phyloP scores from a whole-genome alignment of 1,140 invertebrate genomes.

The Cotesia vestalis region DNA sequence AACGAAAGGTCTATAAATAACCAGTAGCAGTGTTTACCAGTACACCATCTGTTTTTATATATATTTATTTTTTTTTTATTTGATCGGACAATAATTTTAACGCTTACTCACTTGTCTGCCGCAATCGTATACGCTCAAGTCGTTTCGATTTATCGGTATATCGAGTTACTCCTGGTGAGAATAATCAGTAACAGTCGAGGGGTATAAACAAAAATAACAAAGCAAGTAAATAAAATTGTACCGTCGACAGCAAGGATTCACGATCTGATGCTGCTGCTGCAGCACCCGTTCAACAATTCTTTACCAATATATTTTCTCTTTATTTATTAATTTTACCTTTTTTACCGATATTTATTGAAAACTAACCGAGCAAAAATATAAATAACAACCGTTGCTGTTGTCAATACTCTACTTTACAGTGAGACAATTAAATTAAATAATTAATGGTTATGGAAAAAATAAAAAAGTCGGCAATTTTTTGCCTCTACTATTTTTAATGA shows the following conservation, averaged over 20 bases:
- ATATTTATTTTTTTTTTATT: no score
- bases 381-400: neutral
- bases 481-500: no score
- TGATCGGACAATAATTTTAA: neutral
- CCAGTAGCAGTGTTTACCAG: no score
- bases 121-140: neutral
- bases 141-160: neutral
- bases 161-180: neutral
- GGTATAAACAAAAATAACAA: neutral
- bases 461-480: no score
- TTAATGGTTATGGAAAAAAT: no score
- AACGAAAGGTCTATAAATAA: neutral
- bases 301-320: conserved; percentile 5
- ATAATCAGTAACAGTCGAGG: neutral
- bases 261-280: neutral
- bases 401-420: no score
- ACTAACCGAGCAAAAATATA: neutral
- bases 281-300: neutral
- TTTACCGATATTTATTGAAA: neutral
- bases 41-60: neutral
- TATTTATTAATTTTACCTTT: neutral
- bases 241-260: neutral
- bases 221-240: conserved; percentile 7
- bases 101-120: conserved; percentile 1
- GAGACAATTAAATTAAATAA: no score